Percentiles rank a stretch among this genome's conserved stretches.
phyloP scores from a whole-genome alignment of 2,113 vertebrate genomes.

The Ctenomys sociabilis region DNA sequence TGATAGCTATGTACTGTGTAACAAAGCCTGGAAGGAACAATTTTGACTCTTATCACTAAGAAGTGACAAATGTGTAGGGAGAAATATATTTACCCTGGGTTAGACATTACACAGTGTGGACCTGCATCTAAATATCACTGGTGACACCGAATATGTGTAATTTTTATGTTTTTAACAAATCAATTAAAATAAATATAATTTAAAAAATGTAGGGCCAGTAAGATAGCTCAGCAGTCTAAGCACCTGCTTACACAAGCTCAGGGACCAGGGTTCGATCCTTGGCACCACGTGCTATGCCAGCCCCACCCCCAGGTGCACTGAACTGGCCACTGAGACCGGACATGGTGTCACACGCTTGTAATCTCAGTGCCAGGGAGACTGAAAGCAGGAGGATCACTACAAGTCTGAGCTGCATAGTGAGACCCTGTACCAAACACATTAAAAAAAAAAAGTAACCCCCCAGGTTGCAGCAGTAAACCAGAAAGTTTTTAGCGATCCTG shows the following conservation, averaged over 20 bases:
- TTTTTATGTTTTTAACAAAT: background rate
- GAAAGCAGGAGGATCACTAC: no score
- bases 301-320: no score
- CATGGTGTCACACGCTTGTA: no score
- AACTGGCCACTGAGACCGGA: no score
- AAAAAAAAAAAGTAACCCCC: no score
- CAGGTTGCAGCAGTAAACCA: fast-evolving
- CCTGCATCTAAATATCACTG: background rate
- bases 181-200: background rate
- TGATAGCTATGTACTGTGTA: background rate
- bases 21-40: background rate
- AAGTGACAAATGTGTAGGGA: background rate
- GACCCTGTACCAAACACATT: no score
- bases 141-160: background rate
- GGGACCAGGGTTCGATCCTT: no score
- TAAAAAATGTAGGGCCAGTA: background rate
- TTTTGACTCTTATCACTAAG: background rate
- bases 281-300: no score
- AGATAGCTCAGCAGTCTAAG: no score
- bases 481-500: background rate
- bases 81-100: background rate
- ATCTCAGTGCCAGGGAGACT: no score
- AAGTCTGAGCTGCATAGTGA: no score
- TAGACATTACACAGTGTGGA: background rate
- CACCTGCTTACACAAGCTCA: no score